Conservation (phyloP, 2,888 invertebrate species). For the Caenorhabditis wallacei region DNA sequence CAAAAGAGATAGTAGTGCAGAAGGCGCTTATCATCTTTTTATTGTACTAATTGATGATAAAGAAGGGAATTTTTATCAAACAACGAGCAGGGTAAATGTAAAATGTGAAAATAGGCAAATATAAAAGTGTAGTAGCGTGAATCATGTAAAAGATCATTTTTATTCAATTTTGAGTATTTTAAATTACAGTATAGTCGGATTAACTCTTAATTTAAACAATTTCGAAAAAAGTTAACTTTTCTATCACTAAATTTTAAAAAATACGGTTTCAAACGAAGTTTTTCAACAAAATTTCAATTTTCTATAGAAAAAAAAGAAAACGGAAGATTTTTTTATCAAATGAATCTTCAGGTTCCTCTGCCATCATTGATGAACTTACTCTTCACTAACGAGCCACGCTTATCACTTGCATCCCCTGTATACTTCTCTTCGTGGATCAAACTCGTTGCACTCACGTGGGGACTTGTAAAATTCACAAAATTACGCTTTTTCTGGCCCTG, state of each 20-base stretch:
- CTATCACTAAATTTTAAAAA: too few relatives aligned
- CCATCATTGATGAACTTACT: slow-evolving; percentile 80
- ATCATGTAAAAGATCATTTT: too few relatives aligned
- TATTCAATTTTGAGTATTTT: too few relatives aligned
- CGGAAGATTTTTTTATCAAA: neutral
- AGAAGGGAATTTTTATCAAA: neutral
- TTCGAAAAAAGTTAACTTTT: too few relatives aligned
- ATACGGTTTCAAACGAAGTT: too few relatives aligned
- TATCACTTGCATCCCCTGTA: slow-evolving; percentile 80
- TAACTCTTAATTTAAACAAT: too few relatives aligned
- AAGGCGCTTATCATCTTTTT: neutral
- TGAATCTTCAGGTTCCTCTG: slow-evolving; percentile 80
- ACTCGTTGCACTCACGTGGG: slow-evolving; percentile 82
- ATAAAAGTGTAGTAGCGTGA: too few relatives aligned
- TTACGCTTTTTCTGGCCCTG: slow-evolving; percentile 83
- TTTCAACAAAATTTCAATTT: too few relatives aligned
- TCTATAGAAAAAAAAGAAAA: neutral
- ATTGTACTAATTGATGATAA: neutral
- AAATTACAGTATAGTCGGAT: too few relatives aligned
- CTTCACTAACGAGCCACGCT: slow-evolving; percentile 82
- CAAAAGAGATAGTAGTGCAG: neutral
- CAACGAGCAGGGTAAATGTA: neutral
- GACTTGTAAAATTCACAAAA: slow-evolving; percentile 83
- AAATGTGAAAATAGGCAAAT: too few relatives aligned
- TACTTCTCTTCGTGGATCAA: slow-evolving; percentile 81